A percentile compares a stretch with the other conserved stretches of the same genome.
Conservation (phyloP, 2,797 vertebrate species). For the Prionace glauca region DNA sequence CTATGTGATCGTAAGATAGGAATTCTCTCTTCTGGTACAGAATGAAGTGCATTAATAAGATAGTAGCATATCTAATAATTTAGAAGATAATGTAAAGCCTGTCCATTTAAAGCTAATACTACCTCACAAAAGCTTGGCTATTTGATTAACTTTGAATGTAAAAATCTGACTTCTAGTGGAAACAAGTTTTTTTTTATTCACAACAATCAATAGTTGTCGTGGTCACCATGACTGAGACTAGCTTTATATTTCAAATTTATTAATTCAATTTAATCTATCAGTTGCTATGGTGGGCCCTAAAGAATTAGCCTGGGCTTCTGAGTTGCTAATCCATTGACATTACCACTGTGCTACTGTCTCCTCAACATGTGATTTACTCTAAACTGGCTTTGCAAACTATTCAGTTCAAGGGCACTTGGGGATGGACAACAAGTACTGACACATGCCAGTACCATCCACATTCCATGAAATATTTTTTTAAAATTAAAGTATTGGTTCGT, state of each 20-base stretch:
- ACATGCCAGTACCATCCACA: not conserved
- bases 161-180: not conserved
- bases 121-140: not conserved
- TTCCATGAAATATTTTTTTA: too few species aligned
- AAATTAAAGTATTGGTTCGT: not conserved
- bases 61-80: not conserved
- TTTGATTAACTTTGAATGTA: not conserved
- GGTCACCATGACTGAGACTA: too few species aligned
- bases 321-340: not conserved
- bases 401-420: not conserved
- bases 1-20: not conserved
- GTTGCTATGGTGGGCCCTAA: too few species aligned
- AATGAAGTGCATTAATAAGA: not conserved
- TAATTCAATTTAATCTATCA: too few species aligned
- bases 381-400: not conserved
- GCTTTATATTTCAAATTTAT: too few species aligned
- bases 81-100: too few species aligned
- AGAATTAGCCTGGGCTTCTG: not conserved
- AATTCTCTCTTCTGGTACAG: not conserved
- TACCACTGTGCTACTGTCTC: not conserved
- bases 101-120: not conserved
- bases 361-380: too few species aligned
- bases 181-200: not conserved
- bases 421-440: not conserved
- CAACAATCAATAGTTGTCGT: too few species aligned